A percentile compares a stretch with the other conserved stretches of the same genome.
Evolutionary conservation across 2,113 vertebrate genomes (phyloP).

Genomic region (Formicarius rufipectus): DNA sequence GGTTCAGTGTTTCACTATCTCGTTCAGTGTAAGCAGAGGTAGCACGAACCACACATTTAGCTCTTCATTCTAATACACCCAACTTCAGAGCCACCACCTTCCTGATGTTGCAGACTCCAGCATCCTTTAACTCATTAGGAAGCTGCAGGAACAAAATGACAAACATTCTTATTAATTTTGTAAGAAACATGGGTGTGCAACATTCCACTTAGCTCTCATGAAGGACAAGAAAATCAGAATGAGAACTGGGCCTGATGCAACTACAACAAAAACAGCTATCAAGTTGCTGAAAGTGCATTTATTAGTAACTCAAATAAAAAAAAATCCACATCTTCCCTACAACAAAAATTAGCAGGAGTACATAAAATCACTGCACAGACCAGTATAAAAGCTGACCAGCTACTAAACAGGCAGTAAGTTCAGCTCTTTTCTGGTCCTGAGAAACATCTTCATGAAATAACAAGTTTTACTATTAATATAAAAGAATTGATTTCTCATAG

Average conservation of each 20-base stretch:
- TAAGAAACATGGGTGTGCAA: background rate
- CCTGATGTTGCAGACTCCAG: background rate
- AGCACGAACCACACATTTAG: conserved; percentile 71
- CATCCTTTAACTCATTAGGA: conserved; percentile 87
- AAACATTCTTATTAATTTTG: background rate
- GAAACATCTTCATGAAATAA: background rate
- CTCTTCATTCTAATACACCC: conserved; percentile 55
- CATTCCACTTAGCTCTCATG: background rate
- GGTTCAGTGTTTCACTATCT: conserved; percentile 77
- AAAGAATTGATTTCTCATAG: background rate
- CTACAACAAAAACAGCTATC: background rate
- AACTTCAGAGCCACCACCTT: conserved; percentile 6
- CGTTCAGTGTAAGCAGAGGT: conserved; percentile 71
- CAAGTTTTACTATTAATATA: background rate
- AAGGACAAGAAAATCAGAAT: background rate
- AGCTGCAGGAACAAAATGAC: conserved; percentile 76
- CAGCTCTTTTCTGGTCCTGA: background rate
- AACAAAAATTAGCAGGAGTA: background rate
- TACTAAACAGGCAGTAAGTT: background rate
- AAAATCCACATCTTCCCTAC: background rate
- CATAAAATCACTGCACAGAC: background rate
- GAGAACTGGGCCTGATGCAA: background rate
- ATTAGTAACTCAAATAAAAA: background rate
- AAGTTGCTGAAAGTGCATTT: background rate
- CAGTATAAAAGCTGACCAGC: background rate